phyloP scores from a whole-genome alignment of 2,113 vertebrate species.

The Sebastes fasciatus region DNA sequence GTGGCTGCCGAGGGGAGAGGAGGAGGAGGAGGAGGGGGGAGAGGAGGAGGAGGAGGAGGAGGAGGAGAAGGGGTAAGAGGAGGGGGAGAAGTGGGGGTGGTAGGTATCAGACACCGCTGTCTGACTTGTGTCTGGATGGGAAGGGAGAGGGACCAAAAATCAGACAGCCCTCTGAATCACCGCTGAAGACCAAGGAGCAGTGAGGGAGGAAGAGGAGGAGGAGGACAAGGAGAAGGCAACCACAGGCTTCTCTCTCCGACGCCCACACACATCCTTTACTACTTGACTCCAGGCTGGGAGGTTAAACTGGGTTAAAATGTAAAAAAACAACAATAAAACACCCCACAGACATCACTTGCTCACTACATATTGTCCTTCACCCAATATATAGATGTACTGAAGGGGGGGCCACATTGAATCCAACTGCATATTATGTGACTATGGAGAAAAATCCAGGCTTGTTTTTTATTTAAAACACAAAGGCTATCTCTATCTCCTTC shows the following conservation, averaged over 20 bases:
- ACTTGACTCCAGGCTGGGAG: conserved; percentile 55
- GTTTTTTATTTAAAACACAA: conserved; percentile 21
- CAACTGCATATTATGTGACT: neutral
- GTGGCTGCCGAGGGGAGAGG: conserved; percentile 64
- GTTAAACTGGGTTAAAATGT: conserved; percentile 68
- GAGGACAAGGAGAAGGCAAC: conserved; percentile 34
- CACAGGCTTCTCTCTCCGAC: conserved; percentile 31
- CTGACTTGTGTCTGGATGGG: conserved; percentile 70
- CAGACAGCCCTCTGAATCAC: conserved; percentile 61
- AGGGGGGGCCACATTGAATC: conserved; percentile 5
- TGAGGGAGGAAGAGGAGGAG: conserved; percentile 12
- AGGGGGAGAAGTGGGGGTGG: conserved; percentile 24
- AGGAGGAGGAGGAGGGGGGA: neutral
- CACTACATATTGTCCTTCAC: neutral
- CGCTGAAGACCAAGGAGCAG: conserved; percentile 49
- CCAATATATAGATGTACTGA: neutral
- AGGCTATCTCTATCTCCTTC: conserved; percentile 15
- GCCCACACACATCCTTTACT: conserved; percentile 48
- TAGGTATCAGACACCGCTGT: conserved; percentile 67
- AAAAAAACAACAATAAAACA: conserved; percentile 32
- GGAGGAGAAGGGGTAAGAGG: neutral
- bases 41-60: neutral
- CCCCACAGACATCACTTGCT: conserved; percentile 39
- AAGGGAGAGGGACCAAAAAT: conserved; percentile 50
- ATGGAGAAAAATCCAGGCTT: neutral